These are phyloP conservation scores for Phalacrocorax aristotelis DNA, from an alignment of 2,113 vertebrate species.

Conservation along the genomic window DNA sequence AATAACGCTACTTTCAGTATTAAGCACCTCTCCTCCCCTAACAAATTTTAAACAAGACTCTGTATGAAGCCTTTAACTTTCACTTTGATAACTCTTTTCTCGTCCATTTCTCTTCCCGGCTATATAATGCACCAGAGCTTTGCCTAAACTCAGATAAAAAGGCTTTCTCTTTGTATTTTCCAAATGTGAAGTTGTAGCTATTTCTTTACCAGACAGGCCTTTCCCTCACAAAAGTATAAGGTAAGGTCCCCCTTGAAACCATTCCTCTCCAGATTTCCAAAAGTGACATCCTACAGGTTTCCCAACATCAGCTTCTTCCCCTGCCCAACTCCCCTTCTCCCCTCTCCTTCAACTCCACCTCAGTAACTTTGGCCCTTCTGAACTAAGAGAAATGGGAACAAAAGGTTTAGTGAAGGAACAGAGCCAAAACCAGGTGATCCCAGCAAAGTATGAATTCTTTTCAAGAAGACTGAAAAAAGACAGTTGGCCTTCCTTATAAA, in stretches of 20 bases:
- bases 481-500: background rate
- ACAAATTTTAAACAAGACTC: background rate
- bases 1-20: background rate
- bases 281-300: background rate
- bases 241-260: background rate
- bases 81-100: background rate
- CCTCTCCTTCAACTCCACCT: background rate
- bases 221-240: rapidly evolving
- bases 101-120: background rate
- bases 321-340: background rate
- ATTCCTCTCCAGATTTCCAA: background rate
- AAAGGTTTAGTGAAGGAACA: background rate
- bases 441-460: background rate
- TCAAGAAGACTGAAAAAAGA: background rate
- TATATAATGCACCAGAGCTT: background rate
- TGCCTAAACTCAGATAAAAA: background rate
- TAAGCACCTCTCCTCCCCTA: background rate
- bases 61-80: background rate
- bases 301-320: background rate
- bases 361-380: background rate
- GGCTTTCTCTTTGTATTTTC: background rate
- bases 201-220: background rate
- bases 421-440: background rate
- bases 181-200: background rate
- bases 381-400: background rate